A percentile compares a stretch with the other conserved stretches of the same genome.
Evolutionary conservation across 1,140 invertebrate genomes (phyloP).

Genomic region (Whitmania pigra): DNA sequence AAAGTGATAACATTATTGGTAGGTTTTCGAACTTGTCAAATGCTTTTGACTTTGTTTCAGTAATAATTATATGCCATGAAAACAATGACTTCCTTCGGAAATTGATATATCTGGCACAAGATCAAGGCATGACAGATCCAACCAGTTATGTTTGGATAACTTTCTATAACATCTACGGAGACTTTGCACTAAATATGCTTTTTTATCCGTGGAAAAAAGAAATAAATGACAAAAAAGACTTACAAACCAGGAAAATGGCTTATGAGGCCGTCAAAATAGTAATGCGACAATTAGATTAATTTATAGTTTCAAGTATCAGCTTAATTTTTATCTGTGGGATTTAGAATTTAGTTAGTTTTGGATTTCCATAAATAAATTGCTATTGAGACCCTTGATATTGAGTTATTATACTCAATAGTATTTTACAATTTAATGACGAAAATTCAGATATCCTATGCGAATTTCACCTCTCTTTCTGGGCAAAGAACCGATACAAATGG

Average conservation of each 20-base stretch:
- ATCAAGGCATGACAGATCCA: conserved; percentile 7
- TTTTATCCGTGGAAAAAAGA: not conserved
- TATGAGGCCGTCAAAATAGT: not conserved
- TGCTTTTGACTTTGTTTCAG: not conserved
- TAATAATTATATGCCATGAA: not conserved
- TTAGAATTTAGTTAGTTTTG: no score
- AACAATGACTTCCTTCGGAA: not conserved
- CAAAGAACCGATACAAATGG: not conserved
- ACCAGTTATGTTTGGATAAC: conserved; percentile 1
- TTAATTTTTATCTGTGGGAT: no score
- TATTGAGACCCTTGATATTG: no score
- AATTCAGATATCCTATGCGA: not conserved
- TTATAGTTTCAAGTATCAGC: no score
- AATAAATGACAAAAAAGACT: not conserved
- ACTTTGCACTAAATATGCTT: not conserved
- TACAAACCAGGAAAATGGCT: not conserved
- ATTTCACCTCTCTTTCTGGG: not conserved
- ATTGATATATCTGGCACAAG: not conserved
- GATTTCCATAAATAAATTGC: no score
- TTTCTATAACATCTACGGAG: conserved; percentile 8
- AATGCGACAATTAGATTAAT: not conserved
- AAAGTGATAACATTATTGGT: no score
- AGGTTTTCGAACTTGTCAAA: no score
- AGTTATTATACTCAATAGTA: no score
- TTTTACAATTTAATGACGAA: not conserved